Percentiles rank a stretch among this genome's conserved stretches.
Conservation (phyloP, 2,888 invertebrate genomes). For the Drosophila putrida region DNA sequence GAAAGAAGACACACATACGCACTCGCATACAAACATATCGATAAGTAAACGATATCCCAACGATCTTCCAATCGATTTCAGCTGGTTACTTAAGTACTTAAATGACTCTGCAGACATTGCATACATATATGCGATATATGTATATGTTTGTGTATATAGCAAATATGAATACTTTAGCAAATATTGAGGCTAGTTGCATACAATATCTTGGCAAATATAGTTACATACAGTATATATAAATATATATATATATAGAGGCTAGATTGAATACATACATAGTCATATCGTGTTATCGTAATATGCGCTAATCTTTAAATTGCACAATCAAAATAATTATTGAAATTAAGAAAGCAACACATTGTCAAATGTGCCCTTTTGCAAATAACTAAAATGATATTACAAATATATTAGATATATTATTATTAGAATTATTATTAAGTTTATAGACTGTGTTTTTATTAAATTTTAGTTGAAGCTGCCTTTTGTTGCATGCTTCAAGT, state of each 20-base stretch:
- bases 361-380: slow-evolving; percentile 12
- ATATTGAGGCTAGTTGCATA: slow-evolving; percentile 37
- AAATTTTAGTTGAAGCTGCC: slow-evolving; percentile 31
- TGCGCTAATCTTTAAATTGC: slow-evolving; percentile 67
- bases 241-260: slow-evolving; percentile 22
- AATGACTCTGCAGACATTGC: slow-evolving; percentile 42
- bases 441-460: slow-evolving; percentile 14
- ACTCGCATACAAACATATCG: slow-evolving; percentile 10
- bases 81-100: slow-evolving; percentile 53
- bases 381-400: slow-evolving; percentile 41
- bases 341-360: slow-evolving; percentile 30
- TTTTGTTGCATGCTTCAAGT: slow-evolving; percentile 47
- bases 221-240: slow-evolving; percentile 32
- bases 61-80: slow-evolving; percentile 7
- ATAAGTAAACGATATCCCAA: slow-evolving; percentile 8
- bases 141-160: slow-evolving; percentile 36
- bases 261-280: slow-evolving; percentile 36
- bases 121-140: slow-evolving; percentile 50
- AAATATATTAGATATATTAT: slow-evolving; percentile 40
- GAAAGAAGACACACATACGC: slow-evolving; percentile 3
- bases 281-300: slow-evolving; percentile 47
- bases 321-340: slow-evolving; percentile 50
- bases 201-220: slow-evolving; percentile 61
- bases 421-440: slow-evolving; percentile 19
- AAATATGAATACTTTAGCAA: slow-evolving; percentile 68